phyloP scores from a whole-genome alignment of 2,797 vertebrate genomes.

The Percopsis omiscomaycus region DNA sequence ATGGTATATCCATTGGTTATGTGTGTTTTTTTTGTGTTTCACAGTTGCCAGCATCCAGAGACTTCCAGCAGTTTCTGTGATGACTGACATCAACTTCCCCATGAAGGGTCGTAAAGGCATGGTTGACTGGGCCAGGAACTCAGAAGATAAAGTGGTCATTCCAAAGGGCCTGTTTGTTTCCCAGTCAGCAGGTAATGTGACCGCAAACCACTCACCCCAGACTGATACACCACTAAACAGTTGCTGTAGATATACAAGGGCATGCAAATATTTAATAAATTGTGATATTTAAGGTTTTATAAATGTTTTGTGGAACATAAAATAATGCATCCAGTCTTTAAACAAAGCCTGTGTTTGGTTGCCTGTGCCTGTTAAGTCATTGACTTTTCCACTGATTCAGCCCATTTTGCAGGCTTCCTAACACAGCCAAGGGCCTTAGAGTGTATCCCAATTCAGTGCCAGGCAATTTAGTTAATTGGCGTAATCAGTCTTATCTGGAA shows the following conservation, averaged over 20 bases:
- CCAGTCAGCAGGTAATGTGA: slow-evolving; percentile 88
- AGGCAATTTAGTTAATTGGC: slow-evolving; percentile 71
- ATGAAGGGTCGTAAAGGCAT: slow-evolving; percentile 99
- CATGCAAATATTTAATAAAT: too few species aligned
- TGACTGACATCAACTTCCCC: slow-evolving; percentile 98
- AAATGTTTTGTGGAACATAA: slow-evolving; percentile 26
- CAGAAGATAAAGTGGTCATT: slow-evolving; percentile 97
- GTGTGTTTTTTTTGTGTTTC: slow-evolving; percentile 39
- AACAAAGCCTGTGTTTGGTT: slow-evolving; percentile 24
- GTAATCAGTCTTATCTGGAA: slow-evolving; percentile 71
- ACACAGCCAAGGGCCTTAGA: slow-evolving; percentile 44
- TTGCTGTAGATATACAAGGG: too few species aligned
- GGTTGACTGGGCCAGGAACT: slow-evolving; percentile 99
- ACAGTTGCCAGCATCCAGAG: slow-evolving; percentile 98
- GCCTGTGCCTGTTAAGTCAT: slow-evolving; percentile 33
- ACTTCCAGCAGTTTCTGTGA: slow-evolving; percentile 93
- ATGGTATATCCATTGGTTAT: slow-evolving; percentile 34
- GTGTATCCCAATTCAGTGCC: slow-evolving; percentile 34
- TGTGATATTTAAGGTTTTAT: background rate
- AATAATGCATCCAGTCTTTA: slow-evolving; percentile 22
- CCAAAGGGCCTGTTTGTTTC: slow-evolving; percentile 96
- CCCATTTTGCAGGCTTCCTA: slow-evolving; percentile 43
- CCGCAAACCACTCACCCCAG: slow-evolving; percentile 27
- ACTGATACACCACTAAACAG: background rate
- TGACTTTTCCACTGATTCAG: slow-evolving; percentile 49